phyloP scores from a whole-genome alignment of 1,140 invertebrate species.

The Zaprionus kolodkinae region DNA sequence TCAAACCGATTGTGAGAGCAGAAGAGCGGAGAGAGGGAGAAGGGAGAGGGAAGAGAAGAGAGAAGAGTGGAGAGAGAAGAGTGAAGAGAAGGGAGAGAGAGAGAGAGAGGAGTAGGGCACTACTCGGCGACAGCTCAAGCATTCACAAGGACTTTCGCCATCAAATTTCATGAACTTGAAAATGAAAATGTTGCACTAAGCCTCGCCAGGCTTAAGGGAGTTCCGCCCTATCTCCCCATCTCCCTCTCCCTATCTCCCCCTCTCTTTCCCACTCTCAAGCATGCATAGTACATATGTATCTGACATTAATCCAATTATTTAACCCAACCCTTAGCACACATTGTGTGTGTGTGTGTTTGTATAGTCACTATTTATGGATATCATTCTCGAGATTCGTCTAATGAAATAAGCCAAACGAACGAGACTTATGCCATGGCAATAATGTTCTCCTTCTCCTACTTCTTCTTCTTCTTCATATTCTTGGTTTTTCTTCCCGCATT shows the following conservation, averaged over 20 bases:
- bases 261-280: background rate
- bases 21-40: background rate
- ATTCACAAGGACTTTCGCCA: conserved; percentile 17
- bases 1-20: conserved; percentile 28
- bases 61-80: background rate
- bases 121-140: conserved; percentile 13
- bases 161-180: conserved; percentile 34
- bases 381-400: conserved; percentile 1
- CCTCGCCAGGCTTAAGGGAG: background rate
- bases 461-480: background rate
- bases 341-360: background rate
- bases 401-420: conserved; percentile 1
- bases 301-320: conserved; percentile 18
- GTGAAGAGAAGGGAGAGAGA: background rate
- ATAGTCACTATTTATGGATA: conserved; percentile 5
- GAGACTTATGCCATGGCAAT: background rate
- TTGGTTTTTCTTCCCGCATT: background rate
- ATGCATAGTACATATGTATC: conserved; percentile 6
- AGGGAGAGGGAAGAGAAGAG: background rate
- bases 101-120: background rate
- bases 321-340: background rate
- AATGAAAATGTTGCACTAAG: conserved; percentile 24
- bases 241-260: no score
- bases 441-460: background rate
- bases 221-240: background rate